Base-by-base conservation (phyloP, 2,797 vertebrate species). In the Vireo griseus region DNA sequence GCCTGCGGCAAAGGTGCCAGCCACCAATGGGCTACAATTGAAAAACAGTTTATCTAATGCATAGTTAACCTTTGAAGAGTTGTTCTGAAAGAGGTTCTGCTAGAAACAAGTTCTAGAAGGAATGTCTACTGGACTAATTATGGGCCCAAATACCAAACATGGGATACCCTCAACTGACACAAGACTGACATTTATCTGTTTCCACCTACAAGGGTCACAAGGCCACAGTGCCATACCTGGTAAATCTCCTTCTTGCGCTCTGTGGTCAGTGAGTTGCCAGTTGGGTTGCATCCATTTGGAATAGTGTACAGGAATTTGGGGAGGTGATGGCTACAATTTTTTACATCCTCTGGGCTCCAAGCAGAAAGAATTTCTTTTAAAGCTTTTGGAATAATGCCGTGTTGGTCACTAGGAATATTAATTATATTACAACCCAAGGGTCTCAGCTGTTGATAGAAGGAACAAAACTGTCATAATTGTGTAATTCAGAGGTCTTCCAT, bases 231-330 rank as follows among this genome's bases (percentile, higher is more conserved):
- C 86, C 47, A 2, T 95, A 99, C 99, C 98, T 99, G 94, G 28
- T 99, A 99, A 87, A 99, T 97, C 48, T 98, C 98, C 90, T 95
- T 97, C 95, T 99, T 99, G 96, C 98, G 98, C 77, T 98, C 97
- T 9, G 93, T 3, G 0, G 98, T 99, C 96, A 99, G 97, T 24
- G 99, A 99, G n/a, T 98, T 98, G 15, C 99, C 99, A 3, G 98
- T 99, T 66, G 99, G 99, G 96, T 99, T 99, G 42, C 98, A 98
- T 44, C 99, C 98, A 17, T 99, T 99, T 16, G 99, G 99, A 96
- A 99, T 98, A 59, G 98, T 99, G 94, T 99, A 99, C 52, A 99
- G 97, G 76, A 99, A 82, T 94, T 97, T 98, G 33, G 99, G 99
- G 11, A 94, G 86, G 3, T 82, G 95, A 90, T 80, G 97, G 83